Base-by-base conservation (phyloP, 2,888 invertebrate species). In the Ernsta delagoae region DNA sequence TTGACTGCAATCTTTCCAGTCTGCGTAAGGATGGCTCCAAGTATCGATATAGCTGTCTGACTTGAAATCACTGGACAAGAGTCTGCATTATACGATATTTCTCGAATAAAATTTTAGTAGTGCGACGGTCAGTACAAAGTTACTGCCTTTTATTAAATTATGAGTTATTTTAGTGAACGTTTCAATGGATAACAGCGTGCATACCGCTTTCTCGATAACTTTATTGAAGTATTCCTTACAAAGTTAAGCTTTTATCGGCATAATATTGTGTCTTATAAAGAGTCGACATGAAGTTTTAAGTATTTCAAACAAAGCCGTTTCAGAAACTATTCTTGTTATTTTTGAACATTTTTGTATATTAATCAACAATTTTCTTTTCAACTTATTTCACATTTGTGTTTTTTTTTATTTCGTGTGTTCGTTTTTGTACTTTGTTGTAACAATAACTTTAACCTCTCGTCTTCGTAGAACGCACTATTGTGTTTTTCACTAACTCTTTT, bases 1-100 rank as follows among this genome's bases (percentile, higher is more conserved):
- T 71, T 70, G 68, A 70, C 66, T 60, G 56, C 67, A 70, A 70
- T 74, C 61, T 68, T 71, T 70, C 71, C 70, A 66, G 65, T 69
- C 59, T 11, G 11, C 48, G 57, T 62, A 68, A 68, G 62, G 48
- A 56, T 68, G 62, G 62, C 16, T 61, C 57, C 56, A 61, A 67
- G 61, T 61, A 62, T 68, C 16, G 57, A 56, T 36, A 36, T 36
- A 68, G 67, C 57, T 45, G 64, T 65, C 57, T 57, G 56, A 53
- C 56, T 57, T 62, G 62, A 68, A 68, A 68, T 61, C 31, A 60
- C 67, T 67, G 67, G 61, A 67, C 67, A 56, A 43, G 43, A 64
- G 54, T 67, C 67, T 61, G 67, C 61, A 67, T 67, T 67, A 67
- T 67, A 67, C 16, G 16, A 16, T 16, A 16, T 61, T 39, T 43